These are phyloP conservation scores for Porites divaricata DNA, from an alignment of 92 coral and sea anemone genomes.

Conservation along the genomic window DNA sequence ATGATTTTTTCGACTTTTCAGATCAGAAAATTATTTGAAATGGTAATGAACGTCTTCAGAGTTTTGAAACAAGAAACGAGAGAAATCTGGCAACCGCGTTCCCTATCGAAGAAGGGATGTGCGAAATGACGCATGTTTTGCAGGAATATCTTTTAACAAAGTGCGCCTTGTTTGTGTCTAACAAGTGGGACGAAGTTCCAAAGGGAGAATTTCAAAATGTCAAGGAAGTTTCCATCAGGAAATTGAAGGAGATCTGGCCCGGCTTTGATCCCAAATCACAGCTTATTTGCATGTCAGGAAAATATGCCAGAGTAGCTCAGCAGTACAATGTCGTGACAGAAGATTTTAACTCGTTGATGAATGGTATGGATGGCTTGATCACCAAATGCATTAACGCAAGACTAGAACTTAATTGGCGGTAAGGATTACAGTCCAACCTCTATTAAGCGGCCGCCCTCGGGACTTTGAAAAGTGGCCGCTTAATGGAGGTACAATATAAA, in stretches of 20 bases:
- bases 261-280: slow-evolving; percentile 18
- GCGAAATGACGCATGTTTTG: neutral
- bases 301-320: neutral
- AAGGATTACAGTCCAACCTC: neutral
- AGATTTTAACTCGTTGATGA: neutral
- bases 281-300: slow-evolving; percentile 13
- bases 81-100: no score
- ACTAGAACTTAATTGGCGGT: slow-evolving; percentile 20
- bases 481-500: no score
- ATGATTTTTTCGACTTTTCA: no score
- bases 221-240: neutral
- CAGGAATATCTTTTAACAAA: neutral
- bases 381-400: slow-evolving; percentile 5
- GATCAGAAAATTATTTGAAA: no score
- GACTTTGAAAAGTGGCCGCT: no score
- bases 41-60: no score
- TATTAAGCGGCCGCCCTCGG: no score
- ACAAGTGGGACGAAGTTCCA: slow-evolving; percentile 37
- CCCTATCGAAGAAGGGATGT: neutral
- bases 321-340: neutral
- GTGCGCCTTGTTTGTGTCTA: slow-evolving; percentile 30
- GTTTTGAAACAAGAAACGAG: no score
- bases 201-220: neutral
- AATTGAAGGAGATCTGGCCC: slow-evolving; percentile 7
- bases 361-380: neutral